A percentile compares a stretch with the other conserved stretches of the same genome.
These are phyloP conservation scores for Gambusia holbrooki DNA, from an alignment of 2,113 vertebrate species.

Conservation along the genomic window DNA sequence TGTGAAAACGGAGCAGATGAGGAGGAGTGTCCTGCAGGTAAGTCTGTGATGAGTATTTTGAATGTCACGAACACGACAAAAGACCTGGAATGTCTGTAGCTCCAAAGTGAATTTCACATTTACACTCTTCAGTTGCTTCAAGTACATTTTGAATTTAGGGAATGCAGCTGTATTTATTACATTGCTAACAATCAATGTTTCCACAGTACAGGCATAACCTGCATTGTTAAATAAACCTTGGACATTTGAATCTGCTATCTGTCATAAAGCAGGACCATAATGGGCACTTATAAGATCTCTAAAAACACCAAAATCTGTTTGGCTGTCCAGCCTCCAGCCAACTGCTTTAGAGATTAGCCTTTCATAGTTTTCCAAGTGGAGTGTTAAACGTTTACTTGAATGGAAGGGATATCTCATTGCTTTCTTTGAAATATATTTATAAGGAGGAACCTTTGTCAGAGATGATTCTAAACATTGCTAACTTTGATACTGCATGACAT, in stretches of 20 bases:
- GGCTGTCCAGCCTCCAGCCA: no score
- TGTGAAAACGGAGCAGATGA: constrained; percentile 94
- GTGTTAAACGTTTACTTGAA: no score
- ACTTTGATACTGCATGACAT: not conserved
- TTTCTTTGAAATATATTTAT: not conserved
- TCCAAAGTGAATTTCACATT: not conserved
- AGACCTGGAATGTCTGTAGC: not conserved
- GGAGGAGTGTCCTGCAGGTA: constrained; percentile 90
- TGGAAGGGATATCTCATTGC: no score
- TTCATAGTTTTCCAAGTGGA: no score
- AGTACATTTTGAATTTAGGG: not conserved
- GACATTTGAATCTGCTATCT: not conserved
- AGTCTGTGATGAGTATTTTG: constrained; percentile 46
- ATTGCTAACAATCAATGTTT: not conserved
- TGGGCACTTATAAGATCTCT: no score
- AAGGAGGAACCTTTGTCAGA: not conserved
- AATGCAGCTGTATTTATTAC: not conserved
- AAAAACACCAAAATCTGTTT: no score
- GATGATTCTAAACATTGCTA: not conserved
- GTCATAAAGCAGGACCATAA: not conserved
- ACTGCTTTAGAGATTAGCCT: no score
- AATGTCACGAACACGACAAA: not conserved
- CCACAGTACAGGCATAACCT: not conserved
- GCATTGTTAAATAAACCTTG: not conserved
- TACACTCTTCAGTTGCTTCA: not conserved